These are phyloP conservation scores for Sycobia sp. DNA, from an alignment of 1,140 invertebrate species.

Conservation along the genomic window DNA sequence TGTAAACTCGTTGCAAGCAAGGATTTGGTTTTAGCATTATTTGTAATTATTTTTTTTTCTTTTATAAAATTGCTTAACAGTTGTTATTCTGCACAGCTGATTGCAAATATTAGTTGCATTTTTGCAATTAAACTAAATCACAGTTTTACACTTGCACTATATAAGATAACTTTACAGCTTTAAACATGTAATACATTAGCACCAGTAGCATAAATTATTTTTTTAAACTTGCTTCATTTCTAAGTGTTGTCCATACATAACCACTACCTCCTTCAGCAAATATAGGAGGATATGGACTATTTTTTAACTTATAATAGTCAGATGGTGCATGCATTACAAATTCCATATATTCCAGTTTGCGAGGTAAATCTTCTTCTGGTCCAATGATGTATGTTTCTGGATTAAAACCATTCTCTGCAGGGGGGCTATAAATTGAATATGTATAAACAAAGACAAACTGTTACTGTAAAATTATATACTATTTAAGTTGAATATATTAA, in stretches of 20 bases:
- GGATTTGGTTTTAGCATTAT: no score
- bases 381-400: conserved; percentile 91
- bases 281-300: conserved; percentile 75
- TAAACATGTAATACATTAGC: conserved; percentile 14
- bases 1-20: background rate
- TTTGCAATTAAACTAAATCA: conserved; percentile 21
- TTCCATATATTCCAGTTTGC: conserved; percentile 85
- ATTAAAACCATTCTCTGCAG: conserved; percentile 79
- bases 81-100: background rate
- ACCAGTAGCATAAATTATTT: conserved; percentile 10
- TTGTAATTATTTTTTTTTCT: background rate
- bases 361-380: conserved; percentile 87
- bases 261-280: conserved; percentile 65
- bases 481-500: background rate
- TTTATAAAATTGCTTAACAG: background rate
- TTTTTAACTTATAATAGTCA: conserved; percentile 83
- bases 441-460: background rate
- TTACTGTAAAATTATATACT: background rate
- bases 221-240: conserved; percentile 49
- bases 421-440: conserved; percentile 64
- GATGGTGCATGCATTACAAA: conserved; percentile 93
- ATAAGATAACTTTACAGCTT: conserved; percentile 8
- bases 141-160: conserved; percentile 6
- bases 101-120: background rate
- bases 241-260: conserved; percentile 71